Evolutionary conservation across 2,113 vertebrate species (phyloP).

Genomic region (Sarotherodon lohbergeri): DNA sequence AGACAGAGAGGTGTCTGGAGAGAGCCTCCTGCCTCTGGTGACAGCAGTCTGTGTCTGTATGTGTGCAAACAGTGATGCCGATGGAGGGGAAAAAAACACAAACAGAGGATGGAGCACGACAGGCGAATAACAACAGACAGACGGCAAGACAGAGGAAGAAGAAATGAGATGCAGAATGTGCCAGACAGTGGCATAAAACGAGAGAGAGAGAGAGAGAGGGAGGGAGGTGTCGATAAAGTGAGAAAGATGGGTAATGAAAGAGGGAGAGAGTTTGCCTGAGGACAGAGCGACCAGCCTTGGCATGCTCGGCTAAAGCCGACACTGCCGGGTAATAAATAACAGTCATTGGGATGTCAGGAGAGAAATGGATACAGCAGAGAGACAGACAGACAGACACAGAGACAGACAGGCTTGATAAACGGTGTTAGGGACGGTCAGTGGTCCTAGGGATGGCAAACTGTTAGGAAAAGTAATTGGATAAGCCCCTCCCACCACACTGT

Average conservation of each 20-base stretch:
- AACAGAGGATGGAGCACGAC: neutral
- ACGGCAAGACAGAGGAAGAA: neutral
- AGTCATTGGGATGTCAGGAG: neutral
- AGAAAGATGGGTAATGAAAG: neutral
- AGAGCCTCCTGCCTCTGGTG: slow-evolving; percentile 20
- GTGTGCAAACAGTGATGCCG: neutral
- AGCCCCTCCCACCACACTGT: neutral
- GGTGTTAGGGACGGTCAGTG: neutral
- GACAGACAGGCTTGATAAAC: neutral
- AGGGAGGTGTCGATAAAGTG: neutral
- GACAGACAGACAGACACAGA: neutral
- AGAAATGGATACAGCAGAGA: neutral
- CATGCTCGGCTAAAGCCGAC: slow-evolving; percentile 1
- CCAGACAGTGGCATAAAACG: neutral
- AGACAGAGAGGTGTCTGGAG: slow-evolving; percentile 37
- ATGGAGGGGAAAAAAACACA: neutral
- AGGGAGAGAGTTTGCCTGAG: slow-evolving; percentile 30
- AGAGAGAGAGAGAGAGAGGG: neutral
- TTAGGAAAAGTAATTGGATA: neutral
- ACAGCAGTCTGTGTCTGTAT: slow-evolving; percentile 5
- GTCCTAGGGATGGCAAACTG: neutral
- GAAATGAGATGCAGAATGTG: neutral
- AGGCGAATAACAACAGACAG: slow-evolving; percentile 1
- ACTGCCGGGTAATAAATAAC: slow-evolving; percentile 41
- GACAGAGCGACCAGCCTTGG: slow-evolving; percentile 15